A percentile compares a stretch with the other conserved stretches of the same genome.
Evolutionary conservation across 2,113 vertebrate genomes (phyloP).

Genomic region (Cromileptes altivelis): DNA sequence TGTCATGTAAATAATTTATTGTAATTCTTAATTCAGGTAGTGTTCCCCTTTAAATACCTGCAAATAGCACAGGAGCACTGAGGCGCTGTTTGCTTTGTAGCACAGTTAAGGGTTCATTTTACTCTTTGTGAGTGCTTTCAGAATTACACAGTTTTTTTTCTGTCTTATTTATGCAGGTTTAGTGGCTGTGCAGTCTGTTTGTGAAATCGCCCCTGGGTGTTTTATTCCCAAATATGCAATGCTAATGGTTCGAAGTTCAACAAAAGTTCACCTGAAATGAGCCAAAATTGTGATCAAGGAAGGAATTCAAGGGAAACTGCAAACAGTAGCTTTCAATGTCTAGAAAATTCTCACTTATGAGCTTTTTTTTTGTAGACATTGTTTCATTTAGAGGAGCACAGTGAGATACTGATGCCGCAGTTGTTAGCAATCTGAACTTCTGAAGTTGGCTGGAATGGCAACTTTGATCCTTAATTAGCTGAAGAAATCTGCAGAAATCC

Average conservation of each 20-base stretch:
- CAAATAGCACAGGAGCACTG: no score
- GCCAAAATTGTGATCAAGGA: neutral
- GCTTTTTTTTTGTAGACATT: neutral
- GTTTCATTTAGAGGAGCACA: neutral
- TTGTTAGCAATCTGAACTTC: slow-evolving; percentile 32
- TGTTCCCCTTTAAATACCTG: no score
- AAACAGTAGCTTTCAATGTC: neutral
- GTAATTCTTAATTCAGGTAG: no score
- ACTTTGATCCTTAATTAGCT: slow-evolving; percentile 66
- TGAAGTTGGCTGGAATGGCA: slow-evolving; percentile 12
- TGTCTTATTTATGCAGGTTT: no score
- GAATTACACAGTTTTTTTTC: no score
- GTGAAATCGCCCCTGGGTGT: no score
- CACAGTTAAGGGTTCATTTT: no score
- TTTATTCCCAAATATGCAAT: neutral
- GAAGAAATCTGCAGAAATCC: slow-evolving; percentile 63
- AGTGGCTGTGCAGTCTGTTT: no score
- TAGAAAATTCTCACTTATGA: neutral
- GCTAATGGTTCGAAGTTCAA: neutral
- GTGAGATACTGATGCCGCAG: slow-evolving; percentile 21
- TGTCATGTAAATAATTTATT: no score
- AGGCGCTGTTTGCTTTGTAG: no score
- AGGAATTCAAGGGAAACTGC: neutral
- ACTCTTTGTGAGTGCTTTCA: no score
- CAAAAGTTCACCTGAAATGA: slow-evolving; percentile 13